Conservation (phyloP, 1,140 invertebrate genomes). For the Lucilia cuprina region DNA sequence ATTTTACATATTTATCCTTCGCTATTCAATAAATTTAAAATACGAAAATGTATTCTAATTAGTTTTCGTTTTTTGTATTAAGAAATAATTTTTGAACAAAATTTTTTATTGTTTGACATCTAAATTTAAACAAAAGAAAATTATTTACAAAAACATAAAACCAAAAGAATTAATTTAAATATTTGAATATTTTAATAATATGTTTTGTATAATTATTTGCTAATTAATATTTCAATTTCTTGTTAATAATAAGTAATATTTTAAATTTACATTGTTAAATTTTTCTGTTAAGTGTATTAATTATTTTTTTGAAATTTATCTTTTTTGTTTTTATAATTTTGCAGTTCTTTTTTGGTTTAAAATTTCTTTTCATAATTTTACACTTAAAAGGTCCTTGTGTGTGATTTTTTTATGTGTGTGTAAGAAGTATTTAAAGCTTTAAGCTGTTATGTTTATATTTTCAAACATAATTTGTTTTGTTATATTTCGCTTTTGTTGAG, state of each 20-base stretch:
- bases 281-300: background rate
- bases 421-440: background rate
- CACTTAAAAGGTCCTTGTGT: background rate
- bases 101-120: background rate
- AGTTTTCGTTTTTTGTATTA: background rate
- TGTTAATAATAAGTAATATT: background rate
- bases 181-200: background rate
- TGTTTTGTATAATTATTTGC: conserved; percentile 20
- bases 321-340: background rate
- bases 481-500: background rate
- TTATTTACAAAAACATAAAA: background rate
- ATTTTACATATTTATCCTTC: background rate
- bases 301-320: background rate
- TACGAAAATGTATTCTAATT: background rate
- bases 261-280: background rate
- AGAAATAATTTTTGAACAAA: background rate
- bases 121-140: background rate
- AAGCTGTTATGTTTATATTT: background rate
- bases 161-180: background rate
- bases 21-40: background rate
- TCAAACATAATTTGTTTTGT: background rate
- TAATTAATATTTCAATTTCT: background rate
- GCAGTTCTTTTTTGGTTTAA: background rate
- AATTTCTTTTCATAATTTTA: background rate
- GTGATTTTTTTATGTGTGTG: background rate